A percentile compares a stretch with the other conserved stretches of the same genome.
Evolutionary conservation across 2,797 vertebrate genomes (phyloP).

Genomic region (Graptemys geographica): DNA sequence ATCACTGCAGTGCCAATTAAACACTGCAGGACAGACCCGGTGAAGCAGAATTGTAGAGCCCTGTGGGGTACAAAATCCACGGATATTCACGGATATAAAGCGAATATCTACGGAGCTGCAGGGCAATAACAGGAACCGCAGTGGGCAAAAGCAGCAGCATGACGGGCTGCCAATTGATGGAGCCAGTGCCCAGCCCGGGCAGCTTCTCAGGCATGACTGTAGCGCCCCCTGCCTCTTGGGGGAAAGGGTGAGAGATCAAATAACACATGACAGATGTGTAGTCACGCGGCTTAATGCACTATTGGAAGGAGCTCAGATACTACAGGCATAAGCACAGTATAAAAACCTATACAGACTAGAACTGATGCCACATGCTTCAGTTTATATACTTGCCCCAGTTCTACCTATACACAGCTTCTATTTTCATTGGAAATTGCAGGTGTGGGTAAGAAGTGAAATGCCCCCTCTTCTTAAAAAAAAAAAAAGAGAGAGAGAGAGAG

Average conservation of each 20-base stretch:
- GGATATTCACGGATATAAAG: too few species aligned
- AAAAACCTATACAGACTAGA: background rate
- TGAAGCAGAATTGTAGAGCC: background rate
- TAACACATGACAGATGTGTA: background rate
- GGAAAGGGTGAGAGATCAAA: background rate
- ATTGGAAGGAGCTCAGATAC: too few species aligned
- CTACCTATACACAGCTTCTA: background rate
- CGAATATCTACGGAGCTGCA: too few species aligned
- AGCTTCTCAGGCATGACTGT: too few species aligned
- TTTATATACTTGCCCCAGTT: fast-evolving
- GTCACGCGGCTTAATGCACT: background rate
- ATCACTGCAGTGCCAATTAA: background rate
- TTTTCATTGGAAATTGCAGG: background rate
- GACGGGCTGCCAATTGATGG: too few species aligned
- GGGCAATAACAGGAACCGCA: too few species aligned
- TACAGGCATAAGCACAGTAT: too few species aligned
- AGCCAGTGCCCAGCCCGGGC: too few species aligned
- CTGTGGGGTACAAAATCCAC: too few species aligned
- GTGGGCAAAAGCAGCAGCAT: too few species aligned
- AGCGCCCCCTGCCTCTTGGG: too few species aligned
- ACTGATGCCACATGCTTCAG: background rate
- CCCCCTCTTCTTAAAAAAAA: background rate
- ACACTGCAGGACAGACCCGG: background rate
- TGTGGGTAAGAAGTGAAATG: background rate
- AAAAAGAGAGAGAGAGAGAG: background rate